Evolutionary conservation across 2,797 vertebrate genomes (phyloP).

Genomic region (Eulemur mongoz): DNA sequence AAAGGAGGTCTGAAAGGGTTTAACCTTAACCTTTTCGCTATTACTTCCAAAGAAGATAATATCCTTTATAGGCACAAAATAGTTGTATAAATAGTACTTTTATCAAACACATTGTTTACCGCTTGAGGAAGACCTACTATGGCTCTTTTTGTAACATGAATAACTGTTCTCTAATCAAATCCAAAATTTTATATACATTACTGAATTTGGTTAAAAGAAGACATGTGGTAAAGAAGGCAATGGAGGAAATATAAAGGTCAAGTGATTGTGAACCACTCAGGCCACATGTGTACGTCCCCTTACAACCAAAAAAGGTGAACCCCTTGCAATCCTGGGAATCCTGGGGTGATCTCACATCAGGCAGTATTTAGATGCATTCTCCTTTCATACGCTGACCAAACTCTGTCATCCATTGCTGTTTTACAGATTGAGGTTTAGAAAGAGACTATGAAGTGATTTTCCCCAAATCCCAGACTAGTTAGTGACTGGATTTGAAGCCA

Average conservation of each 20-base stretch:
- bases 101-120: not conserved
- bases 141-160: not conserved
- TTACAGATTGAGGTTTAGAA: not conserved
- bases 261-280: not conserved
- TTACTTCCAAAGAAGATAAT: not conserved
- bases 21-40: slow-evolving; percentile 2
- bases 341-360: not conserved
- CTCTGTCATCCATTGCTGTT: not conserved
- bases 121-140: not conserved
- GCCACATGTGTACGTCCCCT: not conserved
- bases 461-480: not conserved
- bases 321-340: not conserved
- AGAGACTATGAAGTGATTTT: not conserved
- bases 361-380: not conserved
- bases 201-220: slow-evolving; percentile 47
- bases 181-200: not conserved
- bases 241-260: not conserved
- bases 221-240: not conserved
- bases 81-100: not conserved
- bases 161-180: slow-evolving; percentile 13
- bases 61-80: not conserved
- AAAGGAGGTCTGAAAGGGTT: not conserved
- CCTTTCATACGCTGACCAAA: not conserved
- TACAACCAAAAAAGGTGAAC: not conserved
- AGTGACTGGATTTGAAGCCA: not conserved